A percentile compares a stretch with the other conserved stretches of the same genome.
Evolutionary conservation across 2,113 vertebrate species (phyloP).

Genomic region (Danio rerio): DNA sequence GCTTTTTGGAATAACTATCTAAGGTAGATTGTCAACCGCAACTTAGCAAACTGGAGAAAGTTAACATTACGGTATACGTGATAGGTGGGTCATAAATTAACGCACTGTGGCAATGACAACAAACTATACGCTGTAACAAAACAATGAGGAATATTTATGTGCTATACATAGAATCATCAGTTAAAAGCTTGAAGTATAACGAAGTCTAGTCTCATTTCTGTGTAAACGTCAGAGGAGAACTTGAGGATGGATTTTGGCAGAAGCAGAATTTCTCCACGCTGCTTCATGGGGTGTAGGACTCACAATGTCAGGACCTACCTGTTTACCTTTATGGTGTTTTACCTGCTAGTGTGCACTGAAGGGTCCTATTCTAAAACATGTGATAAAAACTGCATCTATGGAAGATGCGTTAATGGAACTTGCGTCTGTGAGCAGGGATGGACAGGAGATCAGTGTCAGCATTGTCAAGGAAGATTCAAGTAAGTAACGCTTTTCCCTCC

Average conservation of each 20-base stretch:
- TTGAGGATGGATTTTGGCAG: background rate
- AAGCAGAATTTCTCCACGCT: constrained; percentile 14
- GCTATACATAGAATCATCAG: background rate
- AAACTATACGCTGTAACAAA: background rate
- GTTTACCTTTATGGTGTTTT: constrained; percentile 77
- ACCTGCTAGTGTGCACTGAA: constrained; percentile 80
- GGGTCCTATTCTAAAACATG: constrained; percentile 81
- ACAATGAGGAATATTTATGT: background rate
- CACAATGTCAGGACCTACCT: constrained; percentile 64
- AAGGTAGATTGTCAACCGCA: background rate
- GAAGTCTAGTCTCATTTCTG: background rate
- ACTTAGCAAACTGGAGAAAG: constrained; percentile 8
- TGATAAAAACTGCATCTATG: constrained; percentile 83
- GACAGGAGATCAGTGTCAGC: constrained; percentile 87
- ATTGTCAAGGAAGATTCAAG: constrained; percentile 88
- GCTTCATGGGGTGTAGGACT: background rate
- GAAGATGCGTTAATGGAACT: constrained; percentile 83
- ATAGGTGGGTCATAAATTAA: background rate
- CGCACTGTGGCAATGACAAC: background rate
- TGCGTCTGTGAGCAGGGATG: constrained; percentile 87
- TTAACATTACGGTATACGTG: background rate
- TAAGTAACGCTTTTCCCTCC: constrained; percentile 68
- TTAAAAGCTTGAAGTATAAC: background rate
- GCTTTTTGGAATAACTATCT: background rate
- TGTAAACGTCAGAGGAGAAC: background rate